These are phyloP conservation scores for Myotis brandtii DNA, from an alignment of 2,113 vertebrate genomes.

Conservation along the genomic window DNA sequence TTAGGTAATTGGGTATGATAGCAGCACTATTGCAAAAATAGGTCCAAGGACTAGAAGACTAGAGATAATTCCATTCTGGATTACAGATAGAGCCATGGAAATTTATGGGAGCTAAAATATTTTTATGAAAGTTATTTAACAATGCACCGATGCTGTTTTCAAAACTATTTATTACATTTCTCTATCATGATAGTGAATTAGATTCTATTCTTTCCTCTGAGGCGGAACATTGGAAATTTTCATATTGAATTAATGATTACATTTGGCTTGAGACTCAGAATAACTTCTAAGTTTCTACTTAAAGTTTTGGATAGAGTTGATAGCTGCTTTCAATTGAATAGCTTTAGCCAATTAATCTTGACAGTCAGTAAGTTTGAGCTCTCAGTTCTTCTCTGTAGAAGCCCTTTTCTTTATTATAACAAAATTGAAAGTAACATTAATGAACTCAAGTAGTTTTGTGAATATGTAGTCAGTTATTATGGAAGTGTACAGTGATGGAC, in stretches of 20 bases:
- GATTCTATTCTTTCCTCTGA: conserved; percentile 23
- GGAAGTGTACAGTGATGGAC: neutral
- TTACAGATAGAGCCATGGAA: neutral
- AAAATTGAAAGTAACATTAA: conserved; percentile 53
- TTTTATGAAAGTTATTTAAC: conserved; percentile 15
- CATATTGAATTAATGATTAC: conserved; percentile 10
- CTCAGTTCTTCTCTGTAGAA: conserved; percentile 18
- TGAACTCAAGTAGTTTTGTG: conserved; percentile 33
- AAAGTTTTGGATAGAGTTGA: conserved; percentile 51
- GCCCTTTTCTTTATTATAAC: neutral
- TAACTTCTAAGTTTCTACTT: conserved; percentile 32
- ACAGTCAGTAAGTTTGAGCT: conserved; percentile 43
- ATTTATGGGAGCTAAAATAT: conserved; percentile 15
- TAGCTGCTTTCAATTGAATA: conserved; percentile 48
- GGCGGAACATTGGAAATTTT: neutral
- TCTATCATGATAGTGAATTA: neutral
- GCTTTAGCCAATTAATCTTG: conserved; percentile 51
- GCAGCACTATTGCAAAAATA: neutral
- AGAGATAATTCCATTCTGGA: neutral
- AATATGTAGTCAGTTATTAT: conserved; percentile 26
- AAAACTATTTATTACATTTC: conserved; percentile 8
- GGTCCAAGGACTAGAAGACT: neutral
- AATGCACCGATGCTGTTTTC: conserved; percentile 23
- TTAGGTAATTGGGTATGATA: neutral
- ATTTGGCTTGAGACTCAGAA: conserved; percentile 26